Conservation (phyloP, 92 coral and sea anemone genomes). For the Actinostola sp. region DNA sequence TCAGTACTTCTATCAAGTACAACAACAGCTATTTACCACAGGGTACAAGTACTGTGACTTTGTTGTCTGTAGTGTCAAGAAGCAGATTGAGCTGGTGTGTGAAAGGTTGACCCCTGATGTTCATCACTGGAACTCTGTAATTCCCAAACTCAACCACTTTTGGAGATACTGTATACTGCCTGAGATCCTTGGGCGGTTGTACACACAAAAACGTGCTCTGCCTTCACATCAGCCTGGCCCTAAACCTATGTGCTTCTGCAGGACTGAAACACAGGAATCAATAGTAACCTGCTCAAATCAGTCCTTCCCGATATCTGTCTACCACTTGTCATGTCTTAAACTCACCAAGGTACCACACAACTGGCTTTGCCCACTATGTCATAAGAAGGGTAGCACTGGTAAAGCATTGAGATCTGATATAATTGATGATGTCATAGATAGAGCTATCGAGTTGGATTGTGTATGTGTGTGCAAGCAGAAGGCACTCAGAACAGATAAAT, state of each 20-base stretch:
- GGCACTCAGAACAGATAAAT: conserved; percentile 29
- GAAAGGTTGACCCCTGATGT: conserved; percentile 29
- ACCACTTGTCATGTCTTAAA: conserved; percentile 49
- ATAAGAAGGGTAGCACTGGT: conserved; percentile 36
- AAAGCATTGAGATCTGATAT: conserved; percentile 16
- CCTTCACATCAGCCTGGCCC: conserved; percentile 28
- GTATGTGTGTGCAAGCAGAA: conserved; percentile 34
- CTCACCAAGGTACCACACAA: conserved; percentile 29
- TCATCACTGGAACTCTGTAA: conserved; percentile 43
- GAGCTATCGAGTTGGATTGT: not conserved
- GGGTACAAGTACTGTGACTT: conserved; percentile 5
- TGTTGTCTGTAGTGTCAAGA: conserved; percentile 10
- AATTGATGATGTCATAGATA: not conserved
- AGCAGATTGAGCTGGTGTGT: not conserved
- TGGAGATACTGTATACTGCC: conserved; percentile 58
- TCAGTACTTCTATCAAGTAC: conserved; percentile 62
- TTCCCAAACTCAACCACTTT: conserved; percentile 44
- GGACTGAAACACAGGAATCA: conserved; percentile 14
- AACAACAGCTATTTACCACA: conserved; percentile 58
- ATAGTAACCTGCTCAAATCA: conserved; percentile 26
- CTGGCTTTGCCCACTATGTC: conserved; percentile 55
- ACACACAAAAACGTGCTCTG: conserved; percentile 37
- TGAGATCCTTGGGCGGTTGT: conserved; percentile 47
- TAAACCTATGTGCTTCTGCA: conserved; percentile 39
- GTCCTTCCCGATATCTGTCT: conserved; percentile 16